Conservation (phyloP, 2,113 vertebrate species). For the Typhlomys cinereus region DNA sequence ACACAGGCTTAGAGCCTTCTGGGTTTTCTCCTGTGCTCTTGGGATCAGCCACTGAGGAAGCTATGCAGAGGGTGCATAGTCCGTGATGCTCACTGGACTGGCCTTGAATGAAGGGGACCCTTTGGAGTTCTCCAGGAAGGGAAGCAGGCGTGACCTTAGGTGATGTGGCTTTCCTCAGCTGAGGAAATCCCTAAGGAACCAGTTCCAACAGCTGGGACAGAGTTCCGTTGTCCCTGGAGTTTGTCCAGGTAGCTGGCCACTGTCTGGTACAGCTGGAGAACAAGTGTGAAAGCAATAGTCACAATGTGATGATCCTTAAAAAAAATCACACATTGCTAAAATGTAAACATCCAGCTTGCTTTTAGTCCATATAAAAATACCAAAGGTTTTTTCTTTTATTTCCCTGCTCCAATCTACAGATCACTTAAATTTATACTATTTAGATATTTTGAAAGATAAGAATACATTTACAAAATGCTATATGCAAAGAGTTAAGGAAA, state of each 20-base stretch:
- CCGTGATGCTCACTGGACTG: background rate
- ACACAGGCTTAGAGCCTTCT: background rate
- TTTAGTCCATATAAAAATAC: background rate
- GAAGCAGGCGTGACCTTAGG: background rate
- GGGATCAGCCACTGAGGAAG: background rate
- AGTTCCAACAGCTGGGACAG: background rate
- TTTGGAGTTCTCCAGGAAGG: background rate
- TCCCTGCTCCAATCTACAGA: background rate
- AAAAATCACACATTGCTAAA: background rate
- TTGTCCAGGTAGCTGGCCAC: background rate
- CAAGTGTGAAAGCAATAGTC: background rate
- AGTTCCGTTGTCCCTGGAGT: background rate
- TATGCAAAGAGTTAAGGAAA: background rate
- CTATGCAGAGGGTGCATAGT: background rate
- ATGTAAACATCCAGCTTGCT: background rate
- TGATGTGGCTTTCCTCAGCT: background rate
- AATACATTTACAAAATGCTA: background rate
- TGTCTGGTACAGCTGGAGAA: background rate
- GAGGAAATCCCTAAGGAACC: background rate
- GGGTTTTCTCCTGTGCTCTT: background rate
- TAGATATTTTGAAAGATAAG: background rate
- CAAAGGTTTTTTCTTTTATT: background rate
- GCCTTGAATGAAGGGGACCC: background rate
- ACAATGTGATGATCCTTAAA: background rate
- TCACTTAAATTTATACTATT: background rate